These are phyloP conservation scores for Gallinago paraguaiae DNA, from an alignment of 2,113 vertebrate genomes.

Conservation along the genomic window DNA sequence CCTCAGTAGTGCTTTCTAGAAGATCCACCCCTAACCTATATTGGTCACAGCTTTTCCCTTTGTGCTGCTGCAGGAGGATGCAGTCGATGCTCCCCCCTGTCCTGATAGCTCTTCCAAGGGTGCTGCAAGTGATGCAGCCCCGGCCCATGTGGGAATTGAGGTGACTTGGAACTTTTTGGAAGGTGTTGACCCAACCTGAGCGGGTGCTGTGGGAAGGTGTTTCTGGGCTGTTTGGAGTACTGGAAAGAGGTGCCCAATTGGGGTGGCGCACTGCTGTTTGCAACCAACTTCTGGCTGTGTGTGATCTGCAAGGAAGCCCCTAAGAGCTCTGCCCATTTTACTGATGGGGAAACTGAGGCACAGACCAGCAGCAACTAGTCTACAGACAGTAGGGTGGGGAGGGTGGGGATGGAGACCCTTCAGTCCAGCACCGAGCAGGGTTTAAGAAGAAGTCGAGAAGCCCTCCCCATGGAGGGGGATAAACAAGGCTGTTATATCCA, in stretches of 20 bases:
- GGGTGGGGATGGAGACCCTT: background rate
- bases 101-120: background rate
- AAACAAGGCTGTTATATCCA: background rate
- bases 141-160: background rate
- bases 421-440: background rate
- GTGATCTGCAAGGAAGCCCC: background rate
- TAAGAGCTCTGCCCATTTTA: fast-evolving
- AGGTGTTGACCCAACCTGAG: fast-evolving
- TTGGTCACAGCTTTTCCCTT: background rate
- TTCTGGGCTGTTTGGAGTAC: background rate
- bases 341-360: background rate
- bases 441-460: background rate
- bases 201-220: fast-evolving
- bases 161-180: background rate
- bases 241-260: background rate
- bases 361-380: fast-evolving
- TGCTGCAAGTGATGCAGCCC: background rate
- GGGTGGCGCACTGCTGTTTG: background rate
- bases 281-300: background rate
- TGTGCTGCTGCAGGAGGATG: fast-evolving
- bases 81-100: fast-evolving
- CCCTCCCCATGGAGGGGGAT: background rate
- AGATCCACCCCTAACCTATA: too few relatives aligned
- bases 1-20: too few relatives aligned
- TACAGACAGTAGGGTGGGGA: background rate